phyloP scores from a whole-genome alignment of 2,113 vertebrate species.

The Oplegnathus fasciatus region DNA sequence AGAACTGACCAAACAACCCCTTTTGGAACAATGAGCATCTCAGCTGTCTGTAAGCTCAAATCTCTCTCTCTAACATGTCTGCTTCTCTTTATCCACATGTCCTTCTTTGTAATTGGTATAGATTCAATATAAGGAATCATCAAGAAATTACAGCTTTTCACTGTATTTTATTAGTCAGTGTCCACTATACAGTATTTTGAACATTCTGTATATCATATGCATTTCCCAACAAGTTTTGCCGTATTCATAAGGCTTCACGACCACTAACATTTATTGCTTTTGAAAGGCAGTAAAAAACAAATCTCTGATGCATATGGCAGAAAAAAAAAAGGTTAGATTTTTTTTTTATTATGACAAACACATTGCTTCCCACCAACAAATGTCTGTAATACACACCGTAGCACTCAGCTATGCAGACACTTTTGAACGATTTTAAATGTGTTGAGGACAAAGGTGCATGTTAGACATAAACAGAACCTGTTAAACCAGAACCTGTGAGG shows the following conservation, averaged over 20 bases:
- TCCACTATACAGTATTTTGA: not conserved
- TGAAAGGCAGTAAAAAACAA: not conserved
- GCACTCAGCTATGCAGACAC: slow-evolving; percentile 23
- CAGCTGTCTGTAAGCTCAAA: not conserved
- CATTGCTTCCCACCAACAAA: not conserved
- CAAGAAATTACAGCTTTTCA: not conserved
- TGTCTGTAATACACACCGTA: not conserved
- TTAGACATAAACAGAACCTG: slow-evolving; percentile 72
- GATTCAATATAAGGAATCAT: not conserved
- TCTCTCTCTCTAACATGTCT: not conserved
- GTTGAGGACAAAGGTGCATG: slow-evolving; percentile 58
- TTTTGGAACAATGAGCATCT: not conserved
- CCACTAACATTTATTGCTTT: not conserved
- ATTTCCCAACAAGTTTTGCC: not conserved
- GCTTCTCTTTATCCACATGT: not conserved
- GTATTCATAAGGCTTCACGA: not conserved
- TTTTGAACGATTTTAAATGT: slow-evolving; percentile 37
- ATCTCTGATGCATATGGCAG: not conserved
- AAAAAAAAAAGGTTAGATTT: too few relatives aligned
- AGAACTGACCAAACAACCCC: not conserved
- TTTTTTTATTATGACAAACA: not conserved
- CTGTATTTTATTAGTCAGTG: not conserved
- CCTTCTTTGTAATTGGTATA: not conserved
- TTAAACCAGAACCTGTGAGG: slow-evolving; percentile 63
- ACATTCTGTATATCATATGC: not conserved